These are phyloP conservation scores for Fundulus diaphanus DNA, from an alignment of 2,797 vertebrate species.

Conservation along the genomic window DNA sequence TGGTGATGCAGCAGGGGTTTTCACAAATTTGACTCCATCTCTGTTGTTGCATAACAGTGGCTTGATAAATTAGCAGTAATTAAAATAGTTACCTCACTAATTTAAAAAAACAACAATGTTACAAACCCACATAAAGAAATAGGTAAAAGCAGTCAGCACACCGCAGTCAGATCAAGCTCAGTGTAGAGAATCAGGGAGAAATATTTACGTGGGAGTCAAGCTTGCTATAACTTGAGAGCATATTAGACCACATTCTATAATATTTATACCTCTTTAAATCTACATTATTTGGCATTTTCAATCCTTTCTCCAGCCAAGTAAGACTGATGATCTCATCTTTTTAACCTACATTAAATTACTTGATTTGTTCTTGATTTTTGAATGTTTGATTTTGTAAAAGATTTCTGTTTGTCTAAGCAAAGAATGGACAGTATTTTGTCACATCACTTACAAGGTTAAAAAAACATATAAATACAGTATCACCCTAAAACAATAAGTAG, in stretches of 20 bases:
- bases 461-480: too few species aligned
- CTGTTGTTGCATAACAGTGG: not conserved
- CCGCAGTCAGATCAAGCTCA: not conserved
- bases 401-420: too few species aligned
- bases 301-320: not conserved
- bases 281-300: not conserved
- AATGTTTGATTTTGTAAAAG: too few species aligned
- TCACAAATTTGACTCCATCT: not conserved
- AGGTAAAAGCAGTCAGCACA: not conserved
- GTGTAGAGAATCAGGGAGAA: not conserved
- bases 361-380: not conserved
- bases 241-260: not conserved
- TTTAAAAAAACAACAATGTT: not conserved
- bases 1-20: not conserved
- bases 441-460: too few species aligned
- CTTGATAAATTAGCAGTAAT: not conserved
- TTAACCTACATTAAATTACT: not conserved
- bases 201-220: not conserved
- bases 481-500: too few species aligned
- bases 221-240: not conserved
- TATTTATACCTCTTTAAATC: not conserved
- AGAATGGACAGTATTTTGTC: too few species aligned
- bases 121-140: not conserved
- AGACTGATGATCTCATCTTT: not conserved
- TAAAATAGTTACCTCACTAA: not conserved